Base-by-base conservation (phyloP, 53 echinoderm and acorn worm genomes). In the Patiria pectinifera region DNA sequence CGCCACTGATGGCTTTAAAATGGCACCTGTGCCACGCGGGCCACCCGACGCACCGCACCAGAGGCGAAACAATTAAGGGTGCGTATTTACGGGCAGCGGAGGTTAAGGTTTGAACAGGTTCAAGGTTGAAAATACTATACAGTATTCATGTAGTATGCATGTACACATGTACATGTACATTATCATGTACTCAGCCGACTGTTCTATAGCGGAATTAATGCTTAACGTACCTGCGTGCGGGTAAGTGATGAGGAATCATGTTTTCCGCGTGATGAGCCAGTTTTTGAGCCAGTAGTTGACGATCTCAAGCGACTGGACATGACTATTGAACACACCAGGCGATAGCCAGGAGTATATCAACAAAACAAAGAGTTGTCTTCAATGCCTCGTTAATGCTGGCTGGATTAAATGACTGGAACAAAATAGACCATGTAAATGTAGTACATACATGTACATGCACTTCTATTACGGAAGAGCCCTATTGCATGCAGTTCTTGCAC, bases 221-320 rank as follows among this genome's bases (percentile, higher is more conserved):
- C 18, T 22, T 3, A 18, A 60, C 83, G 11, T 83, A 83, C 83
- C 83, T 83, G 83, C 58, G 26, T 58, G 59, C 83, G 83, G 21
- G 83, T 24, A 11, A 59, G 83, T 19, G 83, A 83, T 2, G 61
- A 21, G 13, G 83, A 83, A 6, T 83, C 83, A 59, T 83, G 83
- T 60, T 83, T 83, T 24, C 66, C 66, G 66, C 66, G 19, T 18
- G 35, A 35, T 35, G 66, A 66, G 66, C 66, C 66, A 66, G 66
- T 11, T 3, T 14, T 66, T 18, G 66, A 66, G 19, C 66, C 66
- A 66, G 66, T 11, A 15, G 66, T 15, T 14, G 66, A 66, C 66
- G 66, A 66, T 66, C 66, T 14, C 66, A 66, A 18, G 19, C 66
- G 66, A 6, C 66, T 18, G 15, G 66, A 66, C 66, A 66, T 66